Conservation (phyloP, 2,888 invertebrate species). For the Melieria omissa region DNA sequence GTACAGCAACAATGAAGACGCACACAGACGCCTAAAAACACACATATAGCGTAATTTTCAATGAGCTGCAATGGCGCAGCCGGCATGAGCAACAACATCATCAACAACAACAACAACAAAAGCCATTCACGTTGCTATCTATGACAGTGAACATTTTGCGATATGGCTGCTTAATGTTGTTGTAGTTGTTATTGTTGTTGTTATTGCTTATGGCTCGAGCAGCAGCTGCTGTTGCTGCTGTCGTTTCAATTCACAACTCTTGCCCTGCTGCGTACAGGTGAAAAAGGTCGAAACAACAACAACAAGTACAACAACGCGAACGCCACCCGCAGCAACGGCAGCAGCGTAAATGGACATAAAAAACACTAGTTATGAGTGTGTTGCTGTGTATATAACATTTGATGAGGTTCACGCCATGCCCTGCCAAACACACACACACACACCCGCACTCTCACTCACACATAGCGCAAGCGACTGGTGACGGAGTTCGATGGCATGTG, state of each 20-base stretch:
- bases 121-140: too few species aligned
- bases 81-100: too few species aligned
- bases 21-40: too few species aligned
- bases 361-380: too few species aligned
- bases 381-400: conserved; percentile 1
- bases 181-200: neutral
- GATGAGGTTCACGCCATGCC: conserved; percentile 13
- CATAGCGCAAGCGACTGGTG: neutral
- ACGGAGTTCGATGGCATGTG: neutral
- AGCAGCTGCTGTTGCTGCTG: too few species aligned
- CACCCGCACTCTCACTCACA: neutral
- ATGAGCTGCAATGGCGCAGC: too few species aligned
- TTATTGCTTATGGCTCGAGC: neutral
- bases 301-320: neutral
- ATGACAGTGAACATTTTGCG: too few species aligned
- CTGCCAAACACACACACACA: neutral
- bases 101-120: too few species aligned
- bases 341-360: too few species aligned
- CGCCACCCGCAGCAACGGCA: neutral
- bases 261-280: neutral
- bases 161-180: neutral
- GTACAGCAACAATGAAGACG: too few species aligned
- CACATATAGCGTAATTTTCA: too few species aligned
- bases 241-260: neutral
- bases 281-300: neutral